phyloP scores from a whole-genome alignment of 2,113 vertebrate genomes.

The Aldabrachelys gigantea region DNA sequence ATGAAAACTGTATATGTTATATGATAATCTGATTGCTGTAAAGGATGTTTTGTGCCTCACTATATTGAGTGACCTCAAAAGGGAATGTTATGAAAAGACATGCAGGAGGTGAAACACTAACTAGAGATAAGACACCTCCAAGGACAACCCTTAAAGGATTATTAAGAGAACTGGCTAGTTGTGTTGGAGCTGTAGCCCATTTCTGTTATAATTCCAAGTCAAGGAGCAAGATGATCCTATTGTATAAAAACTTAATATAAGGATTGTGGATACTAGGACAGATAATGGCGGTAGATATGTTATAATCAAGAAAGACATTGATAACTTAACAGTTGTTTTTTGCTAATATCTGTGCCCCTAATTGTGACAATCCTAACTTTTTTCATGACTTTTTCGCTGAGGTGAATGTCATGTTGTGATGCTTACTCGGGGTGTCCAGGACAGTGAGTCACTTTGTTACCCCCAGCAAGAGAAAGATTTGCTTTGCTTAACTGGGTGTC shows the following conservation, averaged over 20 bases:
- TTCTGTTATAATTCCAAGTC: not conserved
- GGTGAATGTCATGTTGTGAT: not conserved
- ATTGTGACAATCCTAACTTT: not conserved
- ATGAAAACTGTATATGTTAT: not conserved
- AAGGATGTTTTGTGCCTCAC: not conserved
- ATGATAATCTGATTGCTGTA: not conserved
- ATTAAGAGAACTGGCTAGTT: not conserved
- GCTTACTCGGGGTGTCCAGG: not conserved
- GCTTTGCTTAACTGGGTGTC: not conserved
- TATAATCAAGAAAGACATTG: not conserved
- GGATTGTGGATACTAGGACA: not conserved
- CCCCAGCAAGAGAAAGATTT: not conserved
- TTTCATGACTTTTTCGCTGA: not conserved
- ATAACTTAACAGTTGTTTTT: not conserved
- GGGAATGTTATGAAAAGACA: not conserved
- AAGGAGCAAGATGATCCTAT: not conserved
- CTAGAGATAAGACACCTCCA: not conserved
- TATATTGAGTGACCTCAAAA: not conserved
- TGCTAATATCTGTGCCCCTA: not conserved
- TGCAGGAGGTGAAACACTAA: not conserved
- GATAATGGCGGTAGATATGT: not conserved
- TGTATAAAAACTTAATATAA: not conserved
- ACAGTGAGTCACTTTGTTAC: not conserved
- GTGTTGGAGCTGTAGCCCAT: not conserved
- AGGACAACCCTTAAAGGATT: not conserved